Conservation (phyloP, 2,113 vertebrate genomes). For the Lethenteron camtschaticum region DNA sequence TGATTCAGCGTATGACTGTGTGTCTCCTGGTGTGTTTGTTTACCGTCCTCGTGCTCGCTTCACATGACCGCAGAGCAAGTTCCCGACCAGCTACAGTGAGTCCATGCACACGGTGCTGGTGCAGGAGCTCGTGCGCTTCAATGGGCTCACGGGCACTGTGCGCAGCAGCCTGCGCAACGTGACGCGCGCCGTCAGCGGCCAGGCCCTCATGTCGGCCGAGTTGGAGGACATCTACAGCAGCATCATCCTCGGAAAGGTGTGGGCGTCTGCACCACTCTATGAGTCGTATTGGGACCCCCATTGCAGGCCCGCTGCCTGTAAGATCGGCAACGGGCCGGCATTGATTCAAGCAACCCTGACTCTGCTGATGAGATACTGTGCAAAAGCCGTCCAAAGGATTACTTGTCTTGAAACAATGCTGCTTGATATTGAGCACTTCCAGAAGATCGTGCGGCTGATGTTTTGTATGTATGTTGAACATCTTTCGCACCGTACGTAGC, state of each 20-base stretch:
- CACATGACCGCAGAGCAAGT: constrained; percentile 8
- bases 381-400: not conserved
- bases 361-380: not conserved
- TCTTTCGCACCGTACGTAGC: too few species aligned
- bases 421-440: too few species aligned
- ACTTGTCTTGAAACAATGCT: too few species aligned
- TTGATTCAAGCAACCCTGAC: too few species aligned
- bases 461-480: too few species aligned
- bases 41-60: too few species aligned
- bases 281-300: not conserved
- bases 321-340: too few species aligned
- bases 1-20: too few species aligned
- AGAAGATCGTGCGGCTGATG: too few species aligned
- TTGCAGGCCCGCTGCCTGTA: too few species aligned
- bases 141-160: constrained; percentile 11
- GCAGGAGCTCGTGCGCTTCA: constrained; percentile 9
- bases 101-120: constrained; percentile 11
- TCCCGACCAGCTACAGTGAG: constrained; percentile 11
- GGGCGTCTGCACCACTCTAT: not conserved
- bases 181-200: constrained; percentile 12
- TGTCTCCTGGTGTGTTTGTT: too few species aligned
- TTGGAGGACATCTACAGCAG: constrained; percentile 14
- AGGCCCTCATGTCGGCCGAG: constrained; percentile 12
- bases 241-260: constrained; percentile 14
- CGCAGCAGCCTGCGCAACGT: constrained; percentile 12